Percentiles rank a stretch among this genome's conserved stretches.
Evolutionary conservation across 2,113 vertebrate species (phyloP).

Genomic region (Indri indri): DNA sequence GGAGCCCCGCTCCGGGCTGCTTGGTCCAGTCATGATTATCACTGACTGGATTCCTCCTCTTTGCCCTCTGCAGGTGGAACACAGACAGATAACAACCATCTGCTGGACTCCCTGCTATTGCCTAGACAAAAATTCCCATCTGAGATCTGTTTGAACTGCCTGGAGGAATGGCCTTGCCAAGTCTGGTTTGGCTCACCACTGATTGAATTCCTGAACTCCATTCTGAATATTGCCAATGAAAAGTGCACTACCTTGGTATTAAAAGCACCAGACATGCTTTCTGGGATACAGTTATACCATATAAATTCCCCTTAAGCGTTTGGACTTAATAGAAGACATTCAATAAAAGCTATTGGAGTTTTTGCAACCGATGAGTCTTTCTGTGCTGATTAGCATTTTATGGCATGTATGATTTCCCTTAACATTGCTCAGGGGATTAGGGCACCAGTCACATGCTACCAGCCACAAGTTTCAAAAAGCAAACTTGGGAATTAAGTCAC

Average conservation of each 20-base stretch:
- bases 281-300: background rate
- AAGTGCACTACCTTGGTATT: background rate
- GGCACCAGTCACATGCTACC: background rate
- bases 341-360: background rate
- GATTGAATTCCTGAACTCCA: background rate
- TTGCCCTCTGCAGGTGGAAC: background rate
- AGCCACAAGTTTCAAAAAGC: slow-evolving; percentile 42
- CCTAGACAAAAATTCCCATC: background rate
- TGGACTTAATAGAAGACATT: background rate
- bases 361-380: background rate
- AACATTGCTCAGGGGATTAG: background rate
- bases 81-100: background rate
- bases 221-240: background rate
- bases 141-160: background rate
- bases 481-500: slow-evolving; percentile 59
- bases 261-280: background rate
- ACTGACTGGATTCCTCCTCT: background rate
- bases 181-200: background rate
- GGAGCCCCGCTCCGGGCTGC: background rate
- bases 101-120: background rate
- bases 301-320: background rate
- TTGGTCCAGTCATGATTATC: background rate
- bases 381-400: background rate
- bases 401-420: background rate
- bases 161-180: background rate